Evolutionary conservation across 1,140 invertebrate species (phyloP).

Genomic region (Colletes latitarsis): DNA sequence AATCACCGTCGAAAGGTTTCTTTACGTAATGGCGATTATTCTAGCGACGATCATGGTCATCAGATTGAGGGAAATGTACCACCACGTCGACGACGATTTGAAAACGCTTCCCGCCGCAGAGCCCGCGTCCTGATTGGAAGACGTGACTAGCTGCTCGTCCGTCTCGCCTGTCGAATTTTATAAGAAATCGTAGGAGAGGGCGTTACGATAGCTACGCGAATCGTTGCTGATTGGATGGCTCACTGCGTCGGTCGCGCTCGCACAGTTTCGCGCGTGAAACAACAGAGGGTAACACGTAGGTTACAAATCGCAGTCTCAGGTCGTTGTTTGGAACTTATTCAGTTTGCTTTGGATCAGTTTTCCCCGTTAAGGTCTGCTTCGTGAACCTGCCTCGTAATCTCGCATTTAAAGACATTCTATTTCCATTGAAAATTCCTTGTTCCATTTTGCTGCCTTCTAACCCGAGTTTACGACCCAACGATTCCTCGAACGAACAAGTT

Average conservation of each 20-base stretch:
- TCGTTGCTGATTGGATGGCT: constrained; percentile 31
- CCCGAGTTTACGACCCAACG: constrained; percentile 41
- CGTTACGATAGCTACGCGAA: neutral
- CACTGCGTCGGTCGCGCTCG: constrained; percentile 18
- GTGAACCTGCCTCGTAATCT: constrained; percentile 25
- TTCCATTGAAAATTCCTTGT: constrained; percentile 30
- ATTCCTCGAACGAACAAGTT: constrained; percentile 48
- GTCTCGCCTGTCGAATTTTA: constrained; percentile 71
- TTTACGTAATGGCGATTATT: constrained; percentile 66
- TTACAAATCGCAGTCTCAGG: constrained; percentile 29
- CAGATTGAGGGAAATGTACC: constrained; percentile 62
- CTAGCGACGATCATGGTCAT: constrained; percentile 62
- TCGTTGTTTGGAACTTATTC: constrained; percentile 71
- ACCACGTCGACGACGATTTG: constrained; percentile 31
- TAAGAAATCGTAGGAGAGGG: constrained; percentile 38
- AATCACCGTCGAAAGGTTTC: neutral
- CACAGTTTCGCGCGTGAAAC: constrained; percentile 24
- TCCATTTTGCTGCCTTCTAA: constrained; percentile 40
- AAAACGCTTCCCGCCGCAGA: constrained; percentile 50
- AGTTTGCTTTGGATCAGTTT: constrained; percentile 21
- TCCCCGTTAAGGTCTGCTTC: constrained; percentile 10
- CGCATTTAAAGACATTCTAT: constrained; percentile 13
- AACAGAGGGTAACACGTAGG: constrained; percentile 18
- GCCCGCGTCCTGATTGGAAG: constrained; percentile 67
- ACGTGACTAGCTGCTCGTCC: constrained; percentile 75